Conservation (phyloP, 2,888 invertebrate genomes). For the Mimachlamys varia region DNA sequence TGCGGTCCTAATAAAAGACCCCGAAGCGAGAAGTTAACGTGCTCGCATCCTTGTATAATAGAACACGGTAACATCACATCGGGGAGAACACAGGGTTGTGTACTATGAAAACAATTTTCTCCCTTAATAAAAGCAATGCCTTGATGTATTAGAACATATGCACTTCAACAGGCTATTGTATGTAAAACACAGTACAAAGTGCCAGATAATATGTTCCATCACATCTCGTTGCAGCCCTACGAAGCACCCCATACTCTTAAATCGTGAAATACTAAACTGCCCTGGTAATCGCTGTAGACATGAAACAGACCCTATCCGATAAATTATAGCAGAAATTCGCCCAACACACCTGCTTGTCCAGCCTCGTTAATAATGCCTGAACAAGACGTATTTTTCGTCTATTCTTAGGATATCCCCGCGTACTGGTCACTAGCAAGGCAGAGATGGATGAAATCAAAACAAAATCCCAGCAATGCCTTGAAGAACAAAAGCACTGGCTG, state of each 20-base stretch:
- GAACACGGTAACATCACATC: neutral
- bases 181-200: neutral
- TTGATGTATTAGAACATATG: neutral
- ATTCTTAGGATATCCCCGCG: neutral
- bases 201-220: neutral
- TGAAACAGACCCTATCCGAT: conserved; percentile 19
- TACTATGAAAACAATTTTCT: conserved; percentile 17
- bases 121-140: conserved; percentile 23
- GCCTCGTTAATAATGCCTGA: conserved; percentile 23
- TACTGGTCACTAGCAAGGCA: neutral
- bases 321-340: conserved; percentile 8
- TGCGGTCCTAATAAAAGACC: neutral
- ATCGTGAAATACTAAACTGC: conserved; percentile 22
- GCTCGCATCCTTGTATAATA: neutral
- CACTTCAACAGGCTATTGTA: neutral
- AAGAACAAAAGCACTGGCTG: conserved; percentile 15
- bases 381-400: neutral
- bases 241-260: conserved; percentile 7
- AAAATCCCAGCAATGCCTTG: neutral
- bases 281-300: conserved; percentile 3
- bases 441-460: conserved; percentile 30
- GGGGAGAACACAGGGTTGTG: neutral
- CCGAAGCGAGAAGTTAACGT: conserved; percentile 7
- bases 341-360: neutral
- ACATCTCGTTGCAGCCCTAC: neutral